Evolutionary conservation across 2,888 invertebrate species (phyloP), one percentile per base, ranked within the genome.

Genomic region (Mesoligia furuncula): DNA sequence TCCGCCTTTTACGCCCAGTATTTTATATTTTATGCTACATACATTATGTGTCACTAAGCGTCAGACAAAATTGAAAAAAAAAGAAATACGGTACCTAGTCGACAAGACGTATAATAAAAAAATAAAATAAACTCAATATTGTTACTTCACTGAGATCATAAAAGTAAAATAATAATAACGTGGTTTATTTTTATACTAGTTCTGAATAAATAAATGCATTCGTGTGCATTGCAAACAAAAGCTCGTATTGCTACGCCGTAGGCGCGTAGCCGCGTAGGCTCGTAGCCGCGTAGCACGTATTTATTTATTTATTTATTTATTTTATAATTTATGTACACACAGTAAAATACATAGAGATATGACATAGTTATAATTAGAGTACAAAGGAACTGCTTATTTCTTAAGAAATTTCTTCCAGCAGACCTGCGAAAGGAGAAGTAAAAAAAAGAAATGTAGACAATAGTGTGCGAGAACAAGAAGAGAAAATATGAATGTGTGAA

Each of bases 191-290:
- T 45, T 59, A 51, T 27, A 71, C 6, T n/a, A 67, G 45, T 83
- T 45, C 20, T 71, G 59, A 71, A 80, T 77, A 70, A 75, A 79
- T 74, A 75, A 72, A 81, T 66, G 59, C 20, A 36, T 51, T 36
- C 17, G 17, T 31, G 51, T 36, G 51, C 31, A 61, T 45, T 67
- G 36, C 27, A 75, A 77, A 86, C 71, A 77, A 83, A 83, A 76
- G 67, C 39, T n/a, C 13, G 24, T 24, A 66, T 48, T 57, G 80
- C 80, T 83, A 85, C 83, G 88, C 77, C 82, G 88, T 80, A 87
- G 87, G 77, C 82, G 64, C 81, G 77, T 83, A 81, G 84, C n/a
- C 66, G 68, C 66, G 74, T 85, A 87, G 87, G n/a, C 73, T 42
- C 78, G 82, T 81, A 83, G 85, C 31, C 51, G 42, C 66, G 76